Evolutionary conservation across 2,888 invertebrate species (phyloP).

Genomic region (Melieria picta): DNA sequence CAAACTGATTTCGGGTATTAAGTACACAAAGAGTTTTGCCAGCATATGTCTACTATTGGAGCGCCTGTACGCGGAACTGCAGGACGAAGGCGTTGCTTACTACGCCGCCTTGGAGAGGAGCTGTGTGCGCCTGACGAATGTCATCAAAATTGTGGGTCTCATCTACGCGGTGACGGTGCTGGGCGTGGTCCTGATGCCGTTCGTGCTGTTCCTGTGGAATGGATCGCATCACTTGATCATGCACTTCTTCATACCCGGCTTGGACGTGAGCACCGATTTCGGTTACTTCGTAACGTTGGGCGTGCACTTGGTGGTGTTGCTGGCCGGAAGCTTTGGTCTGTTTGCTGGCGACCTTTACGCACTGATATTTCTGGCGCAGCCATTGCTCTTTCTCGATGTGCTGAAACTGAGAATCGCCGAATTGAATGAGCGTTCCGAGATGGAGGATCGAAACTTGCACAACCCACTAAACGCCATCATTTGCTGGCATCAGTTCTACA

Average conservation of each 20-base stretch:
- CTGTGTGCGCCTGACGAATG: constrained; percentile 31
- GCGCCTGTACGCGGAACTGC: constrained; percentile 41
- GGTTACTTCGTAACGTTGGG: constrained; percentile 43
- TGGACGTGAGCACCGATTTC: constrained; percentile 42
- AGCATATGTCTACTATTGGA: constrained; percentile 28
- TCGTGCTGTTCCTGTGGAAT: constrained; percentile 18
- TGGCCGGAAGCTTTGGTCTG: constrained; percentile 44
- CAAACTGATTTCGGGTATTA: constrained; percentile 42
- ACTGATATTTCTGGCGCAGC: constrained; percentile 43
- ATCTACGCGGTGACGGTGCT: constrained; percentile 16
- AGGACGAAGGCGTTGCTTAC: constrained; percentile 38
- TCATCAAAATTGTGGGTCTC: constrained; percentile 21
- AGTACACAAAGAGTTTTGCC: constrained; percentile 17
- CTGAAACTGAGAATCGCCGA: constrained; percentile 44
- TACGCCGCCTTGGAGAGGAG: constrained; percentile 19
- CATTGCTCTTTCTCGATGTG: constrained; percentile 44
- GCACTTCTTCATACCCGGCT: constrained; percentile 47
- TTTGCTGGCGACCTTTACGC: constrained; percentile 48
- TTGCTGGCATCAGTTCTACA: constrained; percentile 28
- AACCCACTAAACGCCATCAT: constrained; percentile 15
- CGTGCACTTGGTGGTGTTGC: constrained; percentile 39
- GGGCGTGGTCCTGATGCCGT: constrained; percentile 28
- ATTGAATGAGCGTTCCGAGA: constrained; percentile 39
- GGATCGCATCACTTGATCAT: constrained; percentile 41
- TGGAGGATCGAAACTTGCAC: neutral